Evolutionary conservation across 1,140 invertebrate genomes (phyloP).

Genomic region (Neodiprion virginianus): DNA sequence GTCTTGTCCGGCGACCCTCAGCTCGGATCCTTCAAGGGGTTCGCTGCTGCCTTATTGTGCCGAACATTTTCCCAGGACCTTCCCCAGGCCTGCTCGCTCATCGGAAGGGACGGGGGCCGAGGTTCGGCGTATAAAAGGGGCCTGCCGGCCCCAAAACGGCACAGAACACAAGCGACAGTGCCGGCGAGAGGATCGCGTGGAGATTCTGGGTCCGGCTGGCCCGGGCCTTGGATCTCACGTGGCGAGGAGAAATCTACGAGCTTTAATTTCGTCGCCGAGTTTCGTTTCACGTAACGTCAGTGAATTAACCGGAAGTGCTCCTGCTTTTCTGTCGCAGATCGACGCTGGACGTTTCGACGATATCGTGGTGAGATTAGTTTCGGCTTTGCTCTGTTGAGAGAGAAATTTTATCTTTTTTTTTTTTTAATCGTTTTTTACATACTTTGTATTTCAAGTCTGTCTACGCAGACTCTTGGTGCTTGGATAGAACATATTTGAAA

Average conservation of each 20-base stretch:
- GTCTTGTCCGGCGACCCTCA: background rate
- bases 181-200: conserved; percentile 35
- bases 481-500: conserved; percentile 53
- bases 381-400: conserved; percentile 2
- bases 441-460: background rate
- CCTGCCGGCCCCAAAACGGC: conserved; percentile 24
- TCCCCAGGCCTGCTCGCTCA: conserved; percentile 22
- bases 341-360: background rate
- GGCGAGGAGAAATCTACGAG: background rate
- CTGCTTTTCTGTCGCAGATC: conserved; percentile 50
- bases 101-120: conserved; percentile 22
- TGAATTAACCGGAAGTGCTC: conserved; percentile 42
- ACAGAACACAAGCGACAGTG: conserved; percentile 31
- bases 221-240: conserved; percentile 36
- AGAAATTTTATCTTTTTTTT: conserved; percentile 40
- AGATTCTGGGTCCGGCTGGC: conserved; percentile 36
- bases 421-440: conserved; percentile 30
- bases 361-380: conserved; percentile 15
- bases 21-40: background rate
- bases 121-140: conserved; percentile 41
- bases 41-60: conserved; percentile 38
- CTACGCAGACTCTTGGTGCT: conserved; percentile 54
- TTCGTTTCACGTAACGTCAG: background rate
- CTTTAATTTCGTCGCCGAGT: conserved; percentile 8
- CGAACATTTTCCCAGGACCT: conserved; percentile 52